Conservation (phyloP, 2,113 vertebrate genomes). For the Plotosus lineatus region DNA sequence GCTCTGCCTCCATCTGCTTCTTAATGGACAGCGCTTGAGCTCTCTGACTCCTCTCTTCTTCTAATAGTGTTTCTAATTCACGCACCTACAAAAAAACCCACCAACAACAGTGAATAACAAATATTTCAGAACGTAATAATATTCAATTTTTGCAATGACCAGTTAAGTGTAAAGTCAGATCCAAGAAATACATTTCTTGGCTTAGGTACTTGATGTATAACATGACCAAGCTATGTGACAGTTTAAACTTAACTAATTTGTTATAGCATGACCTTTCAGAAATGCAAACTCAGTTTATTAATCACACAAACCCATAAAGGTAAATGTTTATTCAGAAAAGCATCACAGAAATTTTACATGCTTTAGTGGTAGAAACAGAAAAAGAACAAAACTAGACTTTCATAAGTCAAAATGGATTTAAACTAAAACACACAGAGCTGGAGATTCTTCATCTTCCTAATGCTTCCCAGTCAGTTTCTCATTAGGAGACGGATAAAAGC, state of each 20-base stretch:
- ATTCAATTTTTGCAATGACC: not conserved
- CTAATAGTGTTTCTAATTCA: conserved; percentile 82
- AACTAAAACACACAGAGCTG: not conserved
- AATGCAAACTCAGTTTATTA: not conserved
- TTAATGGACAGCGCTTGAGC: conserved; percentile 74
- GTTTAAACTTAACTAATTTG: not conserved
- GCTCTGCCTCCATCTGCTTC: conserved; percentile 84
- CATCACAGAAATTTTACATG: not conserved
- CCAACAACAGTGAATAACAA: not conserved
- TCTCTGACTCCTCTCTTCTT: conserved; percentile 84
- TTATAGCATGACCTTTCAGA: not conserved
- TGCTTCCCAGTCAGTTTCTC: not conserved
- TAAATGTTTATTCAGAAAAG: not conserved
- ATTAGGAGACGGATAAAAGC: not conserved
- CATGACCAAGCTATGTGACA: not conserved
- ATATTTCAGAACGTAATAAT: not conserved
- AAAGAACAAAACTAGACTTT: not conserved
- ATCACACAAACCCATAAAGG: not conserved
- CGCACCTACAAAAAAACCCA: conserved; percentile 69
- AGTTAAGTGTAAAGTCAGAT: not conserved
- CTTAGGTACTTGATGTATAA: not conserved
- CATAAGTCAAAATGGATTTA: not conserved
- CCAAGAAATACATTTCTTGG: not conserved
- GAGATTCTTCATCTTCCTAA: not conserved
- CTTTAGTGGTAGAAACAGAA: not conserved